phyloP scores from a whole-genome alignment of 2,797 vertebrate genomes.

The Acanthurus tractus region DNA sequence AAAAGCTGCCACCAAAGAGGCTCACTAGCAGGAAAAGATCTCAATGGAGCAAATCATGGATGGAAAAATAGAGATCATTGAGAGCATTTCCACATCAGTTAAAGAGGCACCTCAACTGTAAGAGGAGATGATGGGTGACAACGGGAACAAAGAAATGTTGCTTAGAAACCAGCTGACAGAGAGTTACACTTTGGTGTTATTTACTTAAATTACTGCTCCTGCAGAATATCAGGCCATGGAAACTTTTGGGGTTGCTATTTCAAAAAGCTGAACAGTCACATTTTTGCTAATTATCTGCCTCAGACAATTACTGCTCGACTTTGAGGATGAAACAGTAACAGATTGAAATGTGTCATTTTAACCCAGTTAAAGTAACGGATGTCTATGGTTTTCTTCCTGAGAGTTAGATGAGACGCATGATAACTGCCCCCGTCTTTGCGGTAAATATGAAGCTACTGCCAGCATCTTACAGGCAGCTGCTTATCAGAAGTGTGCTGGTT shows the following conservation, averaged over 20 bases:
- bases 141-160: slow-evolving; percentile 21
- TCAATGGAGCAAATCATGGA: slow-evolving; percentile 7
- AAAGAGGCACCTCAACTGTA: slow-evolving; percentile 19
- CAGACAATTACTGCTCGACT: background rate
- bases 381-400: too few species aligned
- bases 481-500: too few species aligned
- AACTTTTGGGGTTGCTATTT: background rate
- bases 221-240: background rate
- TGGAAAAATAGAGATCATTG: background rate
- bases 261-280: slow-evolving; percentile 2
- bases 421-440: too few species aligned
- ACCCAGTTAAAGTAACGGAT: too few species aligned
- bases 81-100: slow-evolving; percentile 11
- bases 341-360: background rate
- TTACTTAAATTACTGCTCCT: slow-evolving; percentile 6
- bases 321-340: background rate
- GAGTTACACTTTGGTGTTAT: slow-evolving; percentile 12
- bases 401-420: too few species aligned
- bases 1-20: slow-evolving; percentile 2
- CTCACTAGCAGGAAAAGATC: background rate
- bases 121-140: slow-evolving; percentile 30
- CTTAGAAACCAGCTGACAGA: slow-evolving; percentile 21
- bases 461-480: too few species aligned
- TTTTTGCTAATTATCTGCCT: background rate
- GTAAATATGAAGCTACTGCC: too few species aligned